These are phyloP conservation scores for Enhydra lutris DNA, from an alignment of 2,113 vertebrate species.

Conservation along the genomic window DNA sequence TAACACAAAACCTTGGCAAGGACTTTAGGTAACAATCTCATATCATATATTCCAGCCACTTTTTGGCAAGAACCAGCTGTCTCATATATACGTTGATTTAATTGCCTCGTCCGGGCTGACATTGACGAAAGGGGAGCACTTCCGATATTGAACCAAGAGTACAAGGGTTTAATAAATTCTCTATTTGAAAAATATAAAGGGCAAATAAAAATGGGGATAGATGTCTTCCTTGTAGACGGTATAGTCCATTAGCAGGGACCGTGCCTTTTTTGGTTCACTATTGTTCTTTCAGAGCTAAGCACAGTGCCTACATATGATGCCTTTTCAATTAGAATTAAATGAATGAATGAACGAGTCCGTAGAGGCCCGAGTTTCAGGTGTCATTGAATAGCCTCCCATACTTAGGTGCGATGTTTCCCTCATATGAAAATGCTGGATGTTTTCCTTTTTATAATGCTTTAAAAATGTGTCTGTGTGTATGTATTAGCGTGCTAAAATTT, in stretches of 20 bases:
- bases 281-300: neutral
- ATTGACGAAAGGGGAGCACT: neutral
- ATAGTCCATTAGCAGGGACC: neutral
- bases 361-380: neutral
- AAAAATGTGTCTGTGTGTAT: neutral
- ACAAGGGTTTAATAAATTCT: neutral
- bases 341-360: neutral
- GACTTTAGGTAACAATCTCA: constrained; percentile 49
- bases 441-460: neutral
- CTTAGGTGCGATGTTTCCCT: neutral
- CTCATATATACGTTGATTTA: neutral
- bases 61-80: neutral
- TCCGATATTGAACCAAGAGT: neutral
- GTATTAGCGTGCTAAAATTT: neutral
- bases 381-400: neutral
- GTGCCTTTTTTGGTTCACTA: neutral
- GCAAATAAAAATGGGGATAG: neutral
- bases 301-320: neutral
- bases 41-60: neutral
- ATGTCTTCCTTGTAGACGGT: neutral
- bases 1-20: constrained; percentile 68
- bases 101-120: neutral
- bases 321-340: neutral
- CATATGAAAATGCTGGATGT: neutral
- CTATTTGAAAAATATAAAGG: neutral